Evolutionary conservation across 2,888 invertebrate species (phyloP).

Genomic region (Noctua pronuba): DNA sequence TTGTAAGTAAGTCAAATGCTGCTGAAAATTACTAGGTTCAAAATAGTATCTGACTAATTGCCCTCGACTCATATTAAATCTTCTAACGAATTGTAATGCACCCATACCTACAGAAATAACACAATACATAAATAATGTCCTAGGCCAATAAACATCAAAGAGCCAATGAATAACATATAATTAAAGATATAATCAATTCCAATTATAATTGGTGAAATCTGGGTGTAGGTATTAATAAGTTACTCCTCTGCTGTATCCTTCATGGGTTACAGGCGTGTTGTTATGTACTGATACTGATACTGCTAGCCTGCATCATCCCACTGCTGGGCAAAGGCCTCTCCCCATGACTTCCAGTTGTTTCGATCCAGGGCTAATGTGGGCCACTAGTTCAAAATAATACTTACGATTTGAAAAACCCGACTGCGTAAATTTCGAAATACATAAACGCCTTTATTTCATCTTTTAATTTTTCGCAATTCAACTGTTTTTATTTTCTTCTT

Average conservation of each 20-base stretch:
- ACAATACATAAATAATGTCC: neutral
- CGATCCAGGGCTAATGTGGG: too few species aligned
- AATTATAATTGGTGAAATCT: neutral
- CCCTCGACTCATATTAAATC: neutral
- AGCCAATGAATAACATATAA: neutral
- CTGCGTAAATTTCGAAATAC: neutral
- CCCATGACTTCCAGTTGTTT: too few species aligned
- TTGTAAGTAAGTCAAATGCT: neutral
- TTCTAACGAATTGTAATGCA: neutral
- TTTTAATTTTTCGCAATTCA: neutral
- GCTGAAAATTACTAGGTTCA: neutral
- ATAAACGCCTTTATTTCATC: neutral
- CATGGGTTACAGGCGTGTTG: neutral
- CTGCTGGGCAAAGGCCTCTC: too few species aligned
- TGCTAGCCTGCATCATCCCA: too few species aligned
- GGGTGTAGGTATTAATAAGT: neutral
- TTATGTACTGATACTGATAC: too few species aligned
- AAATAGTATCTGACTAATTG: neutral
- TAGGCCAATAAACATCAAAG: neutral
- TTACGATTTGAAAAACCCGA: neutral
- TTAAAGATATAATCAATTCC: neutral
- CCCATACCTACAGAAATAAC: neutral
- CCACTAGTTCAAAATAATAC: neutral
- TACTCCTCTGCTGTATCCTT: neutral
- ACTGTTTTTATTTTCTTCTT: neutral